Conservation (phyloP, 2,888 invertebrate genomes). For the Cartodere bifasciata region DNA sequence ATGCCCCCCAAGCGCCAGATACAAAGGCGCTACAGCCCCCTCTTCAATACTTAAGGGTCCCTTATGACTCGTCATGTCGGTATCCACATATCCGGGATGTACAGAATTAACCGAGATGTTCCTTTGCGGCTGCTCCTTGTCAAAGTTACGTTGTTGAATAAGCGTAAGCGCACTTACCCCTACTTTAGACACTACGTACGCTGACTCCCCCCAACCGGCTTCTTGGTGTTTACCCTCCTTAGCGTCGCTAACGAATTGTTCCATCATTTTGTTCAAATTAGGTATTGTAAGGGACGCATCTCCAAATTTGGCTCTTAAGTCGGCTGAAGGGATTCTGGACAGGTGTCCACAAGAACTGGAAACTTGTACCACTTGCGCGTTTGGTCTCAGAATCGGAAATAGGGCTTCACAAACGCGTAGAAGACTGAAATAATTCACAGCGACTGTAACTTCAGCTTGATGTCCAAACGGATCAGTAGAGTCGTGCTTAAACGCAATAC, state of each 20-base stretch:
- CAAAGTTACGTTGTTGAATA: slow-evolving; percentile 51
- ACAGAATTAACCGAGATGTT: slow-evolving; percentile 58
- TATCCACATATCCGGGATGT: slow-evolving; percentile 66
- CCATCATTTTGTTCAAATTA: slow-evolving; percentile 47
- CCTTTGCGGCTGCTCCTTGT: slow-evolving; percentile 35
- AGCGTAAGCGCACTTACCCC: slow-evolving; percentile 53
- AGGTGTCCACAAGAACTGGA: slow-evolving; percentile 58
- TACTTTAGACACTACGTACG: slow-evolving; percentile 63
- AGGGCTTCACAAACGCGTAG: slow-evolving; percentile 51
- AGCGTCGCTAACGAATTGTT: slow-evolving; percentile 45
- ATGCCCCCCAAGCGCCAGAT: slow-evolving; percentile 47
- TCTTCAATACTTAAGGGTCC: slow-evolving; percentile 45
- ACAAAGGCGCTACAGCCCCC: slow-evolving; percentile 45
- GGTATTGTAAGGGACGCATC: slow-evolving; percentile 43
- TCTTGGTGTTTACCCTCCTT: slow-evolving; percentile 20
- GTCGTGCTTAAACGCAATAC: slow-evolving; percentile 45
- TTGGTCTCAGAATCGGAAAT: slow-evolving; percentile 55
- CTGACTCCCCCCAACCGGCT: slow-evolving; percentile 34
- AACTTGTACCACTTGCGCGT: slow-evolving; percentile 64
- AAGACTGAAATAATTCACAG: slow-evolving; percentile 56
- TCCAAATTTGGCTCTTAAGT: slow-evolving; percentile 42
- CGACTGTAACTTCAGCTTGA: slow-evolving; percentile 59
- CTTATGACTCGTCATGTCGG: slow-evolving; percentile 62
- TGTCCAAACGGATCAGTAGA: slow-evolving; percentile 48
- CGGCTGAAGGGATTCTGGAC: slow-evolving; percentile 44